Percentiles rank a stretch among this genome's conserved stretches.
Conservation (phyloP, 2,797 vertebrate species). For the Champsocephalus esox region DNA sequence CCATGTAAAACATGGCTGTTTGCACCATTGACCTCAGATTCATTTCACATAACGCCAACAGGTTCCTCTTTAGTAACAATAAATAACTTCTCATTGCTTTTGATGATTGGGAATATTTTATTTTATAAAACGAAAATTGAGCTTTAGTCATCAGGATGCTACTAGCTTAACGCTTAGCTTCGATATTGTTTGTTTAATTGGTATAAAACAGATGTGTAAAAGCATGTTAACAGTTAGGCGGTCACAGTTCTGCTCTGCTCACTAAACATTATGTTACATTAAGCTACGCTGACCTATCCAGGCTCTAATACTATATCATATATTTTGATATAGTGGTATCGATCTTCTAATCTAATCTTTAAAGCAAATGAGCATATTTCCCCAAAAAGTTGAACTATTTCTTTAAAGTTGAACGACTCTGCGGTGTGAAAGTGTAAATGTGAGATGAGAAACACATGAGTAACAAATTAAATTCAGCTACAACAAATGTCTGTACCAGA, state of each 20-base stretch:
- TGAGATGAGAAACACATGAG: not conserved
- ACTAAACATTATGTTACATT: not conserved
- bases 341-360: not conserved
- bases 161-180: too few species aligned
- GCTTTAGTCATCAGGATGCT: too few species aligned
- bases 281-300: not conserved
- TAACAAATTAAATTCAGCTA: not conserved
- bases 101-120: not conserved
- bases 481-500: not conserved
- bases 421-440: not conserved
- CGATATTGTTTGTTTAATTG: too few species aligned
- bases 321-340: not conserved
- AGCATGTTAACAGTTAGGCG: not conserved
- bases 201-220: not conserved
- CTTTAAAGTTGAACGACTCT: not conserved
- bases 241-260: not conserved
- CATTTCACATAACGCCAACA: not conserved
- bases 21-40: not conserved
- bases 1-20: too few species aligned
- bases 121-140: not conserved
- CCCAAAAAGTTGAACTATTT: not conserved
- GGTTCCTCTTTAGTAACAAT: not conserved
- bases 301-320: not conserved
- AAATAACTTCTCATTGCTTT: constrained; percentile 11
- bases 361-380: not conserved